These are phyloP conservation scores for Montifringilla adamsi DNA, from an alignment of 2,113 vertebrate genomes.

Conservation along the genomic window DNA sequence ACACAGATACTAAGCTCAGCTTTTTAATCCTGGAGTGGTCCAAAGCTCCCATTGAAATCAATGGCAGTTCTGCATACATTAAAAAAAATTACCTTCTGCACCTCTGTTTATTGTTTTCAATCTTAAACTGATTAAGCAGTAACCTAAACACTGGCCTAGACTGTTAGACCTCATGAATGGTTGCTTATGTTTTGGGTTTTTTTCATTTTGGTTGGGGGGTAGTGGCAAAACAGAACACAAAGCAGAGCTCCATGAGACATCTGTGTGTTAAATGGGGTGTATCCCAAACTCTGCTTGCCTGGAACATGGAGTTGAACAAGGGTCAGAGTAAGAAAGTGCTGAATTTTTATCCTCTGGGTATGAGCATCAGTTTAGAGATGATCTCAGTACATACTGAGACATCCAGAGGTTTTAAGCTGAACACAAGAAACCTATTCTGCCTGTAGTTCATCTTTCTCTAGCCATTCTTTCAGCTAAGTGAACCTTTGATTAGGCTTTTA, in stretches of 20 bases:
- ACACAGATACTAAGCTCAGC: neutral
- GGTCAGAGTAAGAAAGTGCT: neutral
- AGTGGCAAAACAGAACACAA: neutral
- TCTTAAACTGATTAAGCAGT: neutral
- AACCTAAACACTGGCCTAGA: neutral
- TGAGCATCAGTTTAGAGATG: neutral
- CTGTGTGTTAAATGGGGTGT: neutral
- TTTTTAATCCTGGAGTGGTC: neutral
- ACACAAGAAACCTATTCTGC: neutral
- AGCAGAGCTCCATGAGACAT: neutral
- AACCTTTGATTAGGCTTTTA: neutral
- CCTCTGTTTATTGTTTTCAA: neutral
- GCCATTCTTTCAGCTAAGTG: neutral
- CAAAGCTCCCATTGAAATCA: neutral
- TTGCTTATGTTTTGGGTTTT: neutral
- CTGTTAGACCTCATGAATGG: neutral
- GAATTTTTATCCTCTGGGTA: neutral
- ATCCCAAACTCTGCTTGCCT: neutral
- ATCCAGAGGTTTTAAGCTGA: neutral
- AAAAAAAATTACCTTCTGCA: neutral
- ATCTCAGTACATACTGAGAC: neutral
- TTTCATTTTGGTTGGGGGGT: neutral
- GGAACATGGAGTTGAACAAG: neutral
- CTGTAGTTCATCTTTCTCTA: neutral
- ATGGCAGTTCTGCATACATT: neutral